Base-by-base conservation (phyloP, 2,113 vertebrate genomes). In the Uropsilus gracilis region DNA sequence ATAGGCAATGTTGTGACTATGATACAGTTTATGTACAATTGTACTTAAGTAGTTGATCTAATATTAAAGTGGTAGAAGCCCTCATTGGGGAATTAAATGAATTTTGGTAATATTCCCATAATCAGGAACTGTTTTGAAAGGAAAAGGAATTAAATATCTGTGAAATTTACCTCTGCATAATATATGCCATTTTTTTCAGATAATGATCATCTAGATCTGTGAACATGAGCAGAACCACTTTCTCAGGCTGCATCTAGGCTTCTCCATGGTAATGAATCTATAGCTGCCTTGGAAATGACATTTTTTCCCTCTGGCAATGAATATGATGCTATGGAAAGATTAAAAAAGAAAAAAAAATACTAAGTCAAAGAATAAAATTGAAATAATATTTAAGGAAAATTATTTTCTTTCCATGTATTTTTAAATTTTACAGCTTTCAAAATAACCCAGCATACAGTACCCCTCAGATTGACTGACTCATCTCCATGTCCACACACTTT, bases 331-430 rank as follows among this genome's bases (percentile, higher is more conserved):
- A 97, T 86, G 50, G 68, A 97, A 97, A 95, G 96, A 97, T 92
- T 81, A 94, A 98, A 97, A 97, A 98, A 95, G 95, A 96, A 97
- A 97, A 97, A 97, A 97, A 96, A 97, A 97, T 96, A 97, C 82
- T 95, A 98, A 98, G 94, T 94, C 95, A 98, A 98, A 97, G 96
- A 97, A 96, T 98, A 97, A 93, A 90, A 98, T 92, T 95, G 95
- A 98, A 97, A 97, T 95, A 97, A 98, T 98, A 98, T 98, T 98
- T 98, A 97, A 98, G 96, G 96, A 97, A 97, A 98, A 95, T 84
- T 66, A 97, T 98, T 98, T 97, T 98, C 83, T 98, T 98, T 97
- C 88, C 89, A 96, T 97, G 94, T 97, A 97, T 96, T 98, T 98
- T 98, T 98, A 98, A 96, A 98, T 97, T 97, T 97, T 98, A 96